These are phyloP conservation scores for Pardalotus punctatus DNA, from an alignment of 2,113 vertebrate genomes.

Conservation along the genomic window DNA sequence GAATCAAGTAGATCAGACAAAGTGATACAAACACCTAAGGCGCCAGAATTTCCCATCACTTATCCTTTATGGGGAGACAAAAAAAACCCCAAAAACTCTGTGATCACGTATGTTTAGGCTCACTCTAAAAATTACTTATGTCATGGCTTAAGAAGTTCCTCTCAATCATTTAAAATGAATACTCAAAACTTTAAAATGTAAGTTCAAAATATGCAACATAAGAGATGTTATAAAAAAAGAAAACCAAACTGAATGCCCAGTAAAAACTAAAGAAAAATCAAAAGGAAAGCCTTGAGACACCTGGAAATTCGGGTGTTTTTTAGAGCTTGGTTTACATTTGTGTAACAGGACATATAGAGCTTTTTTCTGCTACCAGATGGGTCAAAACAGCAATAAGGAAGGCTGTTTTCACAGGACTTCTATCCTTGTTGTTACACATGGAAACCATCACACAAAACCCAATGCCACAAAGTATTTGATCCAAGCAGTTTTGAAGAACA, in stretches of 20 bases:
- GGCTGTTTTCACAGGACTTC: background rate
- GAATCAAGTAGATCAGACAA: background rate
- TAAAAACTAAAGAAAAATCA: background rate
- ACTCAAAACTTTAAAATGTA: background rate
- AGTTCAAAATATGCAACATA: background rate
- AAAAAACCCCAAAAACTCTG: background rate
- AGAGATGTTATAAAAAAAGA: background rate
- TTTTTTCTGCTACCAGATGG: background rate
- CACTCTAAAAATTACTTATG: background rate
- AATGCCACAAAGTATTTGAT: background rate
- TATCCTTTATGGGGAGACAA: background rate
- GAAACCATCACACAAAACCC: background rate
- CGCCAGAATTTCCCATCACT: background rate
- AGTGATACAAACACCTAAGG: background rate
- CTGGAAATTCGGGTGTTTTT: rapidly evolving
- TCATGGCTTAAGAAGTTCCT: background rate
- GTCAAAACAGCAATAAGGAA: background rate
- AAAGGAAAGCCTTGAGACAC: background rate
- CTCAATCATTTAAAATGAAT: background rate
- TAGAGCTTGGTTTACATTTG: background rate
- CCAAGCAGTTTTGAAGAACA: background rate
- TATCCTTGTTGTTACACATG: background rate
- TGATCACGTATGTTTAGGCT: background rate
- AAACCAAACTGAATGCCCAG: background rate
- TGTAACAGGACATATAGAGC: background rate